Evolutionary conservation across 1,140 invertebrate genomes (phyloP), one percentile per base, ranked within the genome.

Genomic region (Drosophila albomicans): DNA sequence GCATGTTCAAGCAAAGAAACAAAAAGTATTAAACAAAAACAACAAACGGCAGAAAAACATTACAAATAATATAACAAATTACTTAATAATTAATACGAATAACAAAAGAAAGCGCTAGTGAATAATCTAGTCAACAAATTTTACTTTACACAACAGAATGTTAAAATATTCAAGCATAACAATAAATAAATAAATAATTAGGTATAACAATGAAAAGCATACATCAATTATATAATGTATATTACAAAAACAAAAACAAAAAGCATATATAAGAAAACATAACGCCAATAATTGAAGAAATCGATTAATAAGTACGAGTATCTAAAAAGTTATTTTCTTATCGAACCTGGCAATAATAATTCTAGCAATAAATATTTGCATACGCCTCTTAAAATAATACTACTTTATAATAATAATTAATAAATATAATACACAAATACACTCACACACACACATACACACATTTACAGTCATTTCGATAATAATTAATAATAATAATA

Each of bases 301-400:
- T 43, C 35, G 61, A 86, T 79, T 71, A 66, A 78, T 61, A 57
- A 75, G 52, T 59, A 68, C 30, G 58, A 70, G 61, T 82, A 84
- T 73, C 68, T 70, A 70, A 81, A 88, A 77, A 78, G 41, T 80
- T 84, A 91, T 91, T 90, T 91, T 91, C 79, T 79, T 87, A 91
- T 81, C 80, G 75, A 87, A 82, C 82, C 72, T 91, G 82, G 87
- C 80, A 91, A 87, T 91, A 90, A 90, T 82, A 90, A 85, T 71
- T 71, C 56, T 75, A 79, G 70, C 51, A 66, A 66, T 56, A 69
- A 48, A 46, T 69, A 69, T 46, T 68, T 75, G 65, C 65, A 78
- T 49, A 65, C 58, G 54, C 58, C 59, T 66, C 32, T 20, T 38
- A 57, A 16, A 68, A 74, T 68, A 64, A 45, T 57, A 78, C 25